Evolutionary conservation across 1,140 invertebrate species (phyloP).

Genomic region (Bombus haemorrhoidalis): DNA sequence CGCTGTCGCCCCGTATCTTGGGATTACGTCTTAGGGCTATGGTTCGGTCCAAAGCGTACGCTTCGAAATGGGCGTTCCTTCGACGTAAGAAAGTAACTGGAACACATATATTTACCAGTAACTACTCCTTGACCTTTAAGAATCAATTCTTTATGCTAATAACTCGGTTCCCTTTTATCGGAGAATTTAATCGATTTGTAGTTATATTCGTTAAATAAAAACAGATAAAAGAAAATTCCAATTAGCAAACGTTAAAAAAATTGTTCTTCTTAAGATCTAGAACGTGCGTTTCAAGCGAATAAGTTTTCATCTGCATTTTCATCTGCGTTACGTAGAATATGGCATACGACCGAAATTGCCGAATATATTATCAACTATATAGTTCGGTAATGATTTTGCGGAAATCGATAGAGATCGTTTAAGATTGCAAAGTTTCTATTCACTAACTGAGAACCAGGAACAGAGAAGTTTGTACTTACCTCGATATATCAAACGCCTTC

Average conservation of each 20-base stretch:
- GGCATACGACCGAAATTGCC: no score
- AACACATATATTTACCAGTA: not conserved
- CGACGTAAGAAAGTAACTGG: not conserved
- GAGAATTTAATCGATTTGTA: not conserved
- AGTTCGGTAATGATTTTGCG: not conserved
- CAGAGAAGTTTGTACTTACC: not conserved
- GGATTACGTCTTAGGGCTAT: not conserved
- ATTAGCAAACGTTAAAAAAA: no score
- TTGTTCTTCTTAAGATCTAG: no score
- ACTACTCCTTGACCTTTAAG: not conserved
- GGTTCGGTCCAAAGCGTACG: not conserved
- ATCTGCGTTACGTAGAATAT: not conserved
- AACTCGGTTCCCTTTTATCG: not conserved
- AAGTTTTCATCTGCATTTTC: not conserved
- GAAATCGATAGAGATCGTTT: not conserved
- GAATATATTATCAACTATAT: not conserved
- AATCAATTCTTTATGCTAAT: not conserved
- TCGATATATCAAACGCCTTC: conserved; percentile 23
- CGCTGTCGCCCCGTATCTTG: not conserved
- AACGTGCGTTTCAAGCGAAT: no score
- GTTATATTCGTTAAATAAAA: not conserved
- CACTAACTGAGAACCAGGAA: not conserved
- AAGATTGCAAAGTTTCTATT: conserved; percentile 18
- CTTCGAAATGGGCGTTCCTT: not conserved
- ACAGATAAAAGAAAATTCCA: not conserved